phyloP scores from a whole-genome alignment of 2,888 invertebrate species.

The Rotaria macrura region DNA sequence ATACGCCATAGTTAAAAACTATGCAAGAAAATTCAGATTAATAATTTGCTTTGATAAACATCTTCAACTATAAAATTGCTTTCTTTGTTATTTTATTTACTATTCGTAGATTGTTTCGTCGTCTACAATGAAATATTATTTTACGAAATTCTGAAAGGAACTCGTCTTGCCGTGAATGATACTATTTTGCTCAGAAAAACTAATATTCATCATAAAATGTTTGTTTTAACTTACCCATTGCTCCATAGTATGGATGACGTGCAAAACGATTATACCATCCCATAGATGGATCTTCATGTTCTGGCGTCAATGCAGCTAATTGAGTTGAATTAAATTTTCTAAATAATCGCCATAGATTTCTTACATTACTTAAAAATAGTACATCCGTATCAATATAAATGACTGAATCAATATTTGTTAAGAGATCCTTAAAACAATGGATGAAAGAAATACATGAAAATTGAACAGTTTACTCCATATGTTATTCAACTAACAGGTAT shows the following conservation, averaged over 20 bases:
- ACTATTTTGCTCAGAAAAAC: no score
- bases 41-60: no score
- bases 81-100: no score
- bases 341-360: slow-evolving; percentile 73
- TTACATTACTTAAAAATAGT: slow-evolving; percentile 70
- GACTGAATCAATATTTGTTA: slow-evolving; percentile 69
- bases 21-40: no score
- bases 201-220: no score
- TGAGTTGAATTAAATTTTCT: slow-evolving; percentile 69
- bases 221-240: slow-evolving; percentile 48
- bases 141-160: no score
- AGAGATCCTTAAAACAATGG: slow-evolving; percentile 64
- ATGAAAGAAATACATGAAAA: slow-evolving; percentile 1
- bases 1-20: no score
- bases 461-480: background rate
- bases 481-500: slow-evolving; percentile 67
- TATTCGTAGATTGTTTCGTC: no score
- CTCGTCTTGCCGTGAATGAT: no score
- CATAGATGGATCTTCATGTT: slow-evolving; percentile 76
- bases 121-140: no score
- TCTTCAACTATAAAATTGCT: no score
- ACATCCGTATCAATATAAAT: slow-evolving; percentile 86
- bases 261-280: slow-evolving; percentile 94
- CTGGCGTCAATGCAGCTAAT: slow-evolving; percentile 73
- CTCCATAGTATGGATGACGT: slow-evolving; percentile 81